A percentile compares a stretch with the other conserved stretches of the same genome.
Conservation (phyloP, 2,797 vertebrate species). For the Phoxinus dragarum region DNA sequence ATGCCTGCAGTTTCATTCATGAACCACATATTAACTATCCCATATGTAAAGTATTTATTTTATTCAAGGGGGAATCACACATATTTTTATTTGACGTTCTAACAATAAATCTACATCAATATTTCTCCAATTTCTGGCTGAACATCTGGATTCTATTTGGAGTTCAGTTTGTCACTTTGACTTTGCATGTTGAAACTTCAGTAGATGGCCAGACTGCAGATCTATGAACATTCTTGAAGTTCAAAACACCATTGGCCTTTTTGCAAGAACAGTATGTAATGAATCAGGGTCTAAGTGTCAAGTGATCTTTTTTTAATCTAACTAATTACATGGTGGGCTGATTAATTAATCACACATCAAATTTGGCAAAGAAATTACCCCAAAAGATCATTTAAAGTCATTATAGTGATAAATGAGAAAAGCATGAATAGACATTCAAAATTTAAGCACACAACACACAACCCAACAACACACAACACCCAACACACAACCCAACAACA, state of each 20-base stretch:
- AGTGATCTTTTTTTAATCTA: neutral
- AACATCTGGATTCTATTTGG: constrained; percentile 56
- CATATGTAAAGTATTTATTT: constrained; percentile 36
- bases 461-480: no score
- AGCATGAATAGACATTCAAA: neutral
- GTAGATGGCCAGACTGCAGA: constrained; percentile 49
- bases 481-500: no score
- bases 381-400: no score
- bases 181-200: constrained; percentile 42
- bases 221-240: constrained; percentile 47
- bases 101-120: constrained; percentile 38
- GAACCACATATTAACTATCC: constrained; percentile 36
- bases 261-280: neutral
- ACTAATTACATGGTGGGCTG: neutral
- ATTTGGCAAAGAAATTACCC: no score
- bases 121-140: constrained; percentile 35
- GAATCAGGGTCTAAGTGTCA: neutral
- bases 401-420: no score
- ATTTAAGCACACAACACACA: no score
- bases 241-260: constrained; percentile 33
- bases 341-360: neutral
- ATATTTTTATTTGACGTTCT: constrained; percentile 16
- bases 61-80: constrained; percentile 16
- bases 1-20: constrained; percentile 31
- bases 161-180: constrained; percentile 25